These are phyloP conservation scores for Xenopus petersii DNA, from an alignment of 2,797 vertebrate genomes.

Conservation along the genomic window DNA sequence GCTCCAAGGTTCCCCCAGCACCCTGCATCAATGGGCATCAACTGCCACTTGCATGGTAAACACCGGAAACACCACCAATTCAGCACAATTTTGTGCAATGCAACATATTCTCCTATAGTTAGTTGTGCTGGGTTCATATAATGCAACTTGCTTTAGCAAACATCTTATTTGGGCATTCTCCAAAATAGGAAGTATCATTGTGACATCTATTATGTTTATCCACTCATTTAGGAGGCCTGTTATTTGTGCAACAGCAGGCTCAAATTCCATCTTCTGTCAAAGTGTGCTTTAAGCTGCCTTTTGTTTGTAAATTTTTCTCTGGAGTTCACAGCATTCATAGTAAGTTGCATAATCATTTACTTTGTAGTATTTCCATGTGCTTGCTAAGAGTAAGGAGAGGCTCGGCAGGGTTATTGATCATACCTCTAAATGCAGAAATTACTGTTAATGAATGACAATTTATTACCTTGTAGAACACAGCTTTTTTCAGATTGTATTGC, in stretches of 20 bases:
- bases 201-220: conserved; percentile 24
- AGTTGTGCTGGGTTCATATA: too few species aligned
- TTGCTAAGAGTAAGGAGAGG: conserved; percentile 17
- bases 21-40: too few species aligned
- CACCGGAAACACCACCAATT: too few species aligned
- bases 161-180: too few species aligned
- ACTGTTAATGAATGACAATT: conserved; percentile 21
- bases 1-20: too few species aligned
- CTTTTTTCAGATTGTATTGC: neutral
- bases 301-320: conserved; percentile 24
- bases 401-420: conserved; percentile 37
- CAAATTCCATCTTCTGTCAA: conserved; percentile 17
- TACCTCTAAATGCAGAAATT: conserved; percentile 12
- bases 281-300: conserved; percentile 11
- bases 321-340: conserved; percentile 23
- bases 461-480: conserved; percentile 7
- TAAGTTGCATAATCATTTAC: conserved; percentile 47
- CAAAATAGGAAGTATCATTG: conserved; percentile 24
- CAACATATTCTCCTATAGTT: too few species aligned
- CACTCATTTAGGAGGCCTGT: conserved; percentile 27
- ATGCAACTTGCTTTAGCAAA: too few species aligned
- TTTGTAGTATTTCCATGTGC: conserved; percentile 43
- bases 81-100: too few species aligned
- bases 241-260: conserved; percentile 11
- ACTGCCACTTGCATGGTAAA: too few species aligned